A percentile compares a stretch with the other conserved stretches of the same genome.
Conservation (phyloP, 2,113 vertebrate genomes). For the Chaetodon trifascialis region DNA sequence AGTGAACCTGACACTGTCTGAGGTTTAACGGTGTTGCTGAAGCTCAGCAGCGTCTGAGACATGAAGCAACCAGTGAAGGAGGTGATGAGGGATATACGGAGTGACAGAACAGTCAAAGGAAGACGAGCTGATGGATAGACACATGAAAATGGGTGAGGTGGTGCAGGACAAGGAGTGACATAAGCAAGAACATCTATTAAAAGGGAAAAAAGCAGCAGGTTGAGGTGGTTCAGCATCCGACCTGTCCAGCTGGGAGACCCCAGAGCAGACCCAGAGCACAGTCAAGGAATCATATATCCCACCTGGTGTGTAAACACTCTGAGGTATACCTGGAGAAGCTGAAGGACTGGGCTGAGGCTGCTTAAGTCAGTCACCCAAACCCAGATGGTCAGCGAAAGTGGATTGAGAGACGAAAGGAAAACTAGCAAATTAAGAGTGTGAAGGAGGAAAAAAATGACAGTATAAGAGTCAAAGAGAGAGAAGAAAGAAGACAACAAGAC, state of each 20-base stretch:
- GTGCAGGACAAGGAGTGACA: neutral
- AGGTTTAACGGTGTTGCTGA: neutral
- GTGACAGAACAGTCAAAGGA: neutral
- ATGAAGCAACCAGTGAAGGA: conserved; percentile 13
- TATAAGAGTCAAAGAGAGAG: neutral
- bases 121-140: neutral
- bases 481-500: neutral
- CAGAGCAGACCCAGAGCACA: neutral
- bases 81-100: conserved; percentile 46
- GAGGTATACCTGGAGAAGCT: neutral
- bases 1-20: neutral
- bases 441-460: neutral
- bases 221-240: neutral
- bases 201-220: neutral
- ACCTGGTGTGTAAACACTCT: too few species aligned
- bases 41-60: conserved; percentile 17
- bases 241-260: neutral
- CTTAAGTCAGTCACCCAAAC: too few species aligned
- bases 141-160: neutral
- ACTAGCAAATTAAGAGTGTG: neutral
- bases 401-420: too few species aligned
- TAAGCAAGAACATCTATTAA: neutral
- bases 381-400: neutral
- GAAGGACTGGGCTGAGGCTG: neutral
- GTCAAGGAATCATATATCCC: neutral